These are phyloP conservation scores for Salmo trutta DNA, from an alignment of 2,797 vertebrate genomes.

Conservation along the genomic window DNA sequence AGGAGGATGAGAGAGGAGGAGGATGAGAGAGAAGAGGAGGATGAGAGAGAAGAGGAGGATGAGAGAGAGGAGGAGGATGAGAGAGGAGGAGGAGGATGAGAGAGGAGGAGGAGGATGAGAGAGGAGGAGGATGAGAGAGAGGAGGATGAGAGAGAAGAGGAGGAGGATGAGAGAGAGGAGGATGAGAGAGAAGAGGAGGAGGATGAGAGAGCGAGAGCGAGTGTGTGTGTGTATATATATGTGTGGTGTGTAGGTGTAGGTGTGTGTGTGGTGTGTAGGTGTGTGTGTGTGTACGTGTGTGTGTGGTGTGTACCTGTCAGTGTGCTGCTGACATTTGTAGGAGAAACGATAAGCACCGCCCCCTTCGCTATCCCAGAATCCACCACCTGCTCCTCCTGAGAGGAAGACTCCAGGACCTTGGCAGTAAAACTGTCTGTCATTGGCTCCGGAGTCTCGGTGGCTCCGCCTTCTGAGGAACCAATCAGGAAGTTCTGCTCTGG, in stretches of 20 bases:
- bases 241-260: too few species aligned
- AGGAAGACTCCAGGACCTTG: slow-evolving; percentile 82
- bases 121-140: too few species aligned
- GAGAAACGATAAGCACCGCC: slow-evolving; percentile 88
- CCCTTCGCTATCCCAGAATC: slow-evolving; percentile 80
- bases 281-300: slow-evolving; percentile 69
- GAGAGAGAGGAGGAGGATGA: too few species aligned
- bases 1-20: too few species aligned
- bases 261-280: not conserved
- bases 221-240: too few species aligned
- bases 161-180: too few species aligned
- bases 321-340: slow-evolving; percentile 87
- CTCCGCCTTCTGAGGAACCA: slow-evolving; percentile 31
- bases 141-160: too few species aligned
- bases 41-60: too few species aligned
- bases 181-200: too few species aligned
- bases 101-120: too few species aligned
- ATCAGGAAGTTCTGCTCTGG: slow-evolving; percentile 60
- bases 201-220: not conserved
- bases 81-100: too few species aligned
- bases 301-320: slow-evolving; percentile 62
- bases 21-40: too few species aligned
- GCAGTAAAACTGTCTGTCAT: slow-evolving; percentile 75
- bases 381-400: slow-evolving; percentile 77
- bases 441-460: slow-evolving; percentile 69